Base-by-base conservation (phyloP, 2,797 vertebrate genomes). In the Cuniculus paca region DNA sequence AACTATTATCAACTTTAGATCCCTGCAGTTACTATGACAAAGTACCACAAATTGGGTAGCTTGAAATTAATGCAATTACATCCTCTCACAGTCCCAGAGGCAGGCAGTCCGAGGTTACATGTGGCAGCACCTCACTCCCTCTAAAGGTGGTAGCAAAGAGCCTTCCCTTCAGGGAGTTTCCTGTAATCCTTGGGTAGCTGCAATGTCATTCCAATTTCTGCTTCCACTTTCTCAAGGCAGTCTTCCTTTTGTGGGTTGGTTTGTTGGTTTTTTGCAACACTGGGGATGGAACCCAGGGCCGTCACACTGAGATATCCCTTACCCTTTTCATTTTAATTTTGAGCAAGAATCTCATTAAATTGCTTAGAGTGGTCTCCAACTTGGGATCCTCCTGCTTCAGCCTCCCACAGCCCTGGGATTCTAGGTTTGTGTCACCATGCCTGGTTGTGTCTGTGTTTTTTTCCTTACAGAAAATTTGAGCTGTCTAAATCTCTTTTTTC, bases 401-500 rank as follows among this genome's bases (percentile, higher is more conserved):
- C 39, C 22, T 70, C 39, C 70, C 70, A 75, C 14, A 75, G 74
- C 19, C 13, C 74, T 31, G 28, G 26, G 28, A 75, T 31, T 75
- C 17, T 28, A 75, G 28, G 6, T 31, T 0, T 48, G 42, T 31
- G 45, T 48, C 45, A 48, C 28, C 24, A 48, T 48, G 26, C 42
- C 42, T 9, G 8, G 2, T 3, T 28, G 24, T 24, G 34, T 61
- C 81, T 61, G 5, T 39, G 14, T n/a, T 12, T 63, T 16, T 79
- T n/a, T 56, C 6, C 42, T 54, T 50, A 72, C 34, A 52, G 34
- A 52, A 6, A 91, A 65, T 91, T 74, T 78, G 34, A 36, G 84
- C 24, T 88, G 28, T 63, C 24, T 45, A 56, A 65, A 78, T 63
- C 36, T 48, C 17, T 95, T 31, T 94, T 90, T 54, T 95, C 22